Evolutionary conservation across 2,113 vertebrate genomes (phyloP).

Genomic region (Charadrius vociferus): DNA sequence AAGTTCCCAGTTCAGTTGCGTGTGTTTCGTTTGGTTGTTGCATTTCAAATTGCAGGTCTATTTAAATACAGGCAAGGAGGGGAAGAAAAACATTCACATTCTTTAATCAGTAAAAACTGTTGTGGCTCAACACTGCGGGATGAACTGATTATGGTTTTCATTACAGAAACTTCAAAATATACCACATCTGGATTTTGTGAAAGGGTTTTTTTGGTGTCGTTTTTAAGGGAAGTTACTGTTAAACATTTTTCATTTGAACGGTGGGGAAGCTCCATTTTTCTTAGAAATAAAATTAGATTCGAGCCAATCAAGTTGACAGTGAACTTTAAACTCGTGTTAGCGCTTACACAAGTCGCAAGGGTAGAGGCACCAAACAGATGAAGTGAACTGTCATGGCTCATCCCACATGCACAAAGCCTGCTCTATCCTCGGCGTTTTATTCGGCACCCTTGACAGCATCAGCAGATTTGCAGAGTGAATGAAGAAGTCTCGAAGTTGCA

Average conservation of each 20-base stretch:
- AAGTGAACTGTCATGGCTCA: accelerated
- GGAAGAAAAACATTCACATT: neutral
- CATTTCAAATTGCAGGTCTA: neutral
- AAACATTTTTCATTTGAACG: neutral
- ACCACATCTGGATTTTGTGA: neutral
- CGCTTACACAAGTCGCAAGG: neutral
- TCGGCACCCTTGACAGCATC: neutral
- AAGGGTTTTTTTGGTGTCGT: neutral
- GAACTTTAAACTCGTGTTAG: accelerated
- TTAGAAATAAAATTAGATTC: neutral
- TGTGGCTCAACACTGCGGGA: neutral
- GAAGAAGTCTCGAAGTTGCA: neutral
- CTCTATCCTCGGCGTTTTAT: neutral
- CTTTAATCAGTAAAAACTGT: neutral
- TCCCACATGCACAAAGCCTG: neutral
- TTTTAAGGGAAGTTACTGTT: neutral
- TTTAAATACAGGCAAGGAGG: neutral
- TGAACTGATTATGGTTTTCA: neutral
- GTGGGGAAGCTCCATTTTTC: neutral
- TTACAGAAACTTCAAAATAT: neutral
- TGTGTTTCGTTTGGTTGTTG: neutral
- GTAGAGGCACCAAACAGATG: neutral
- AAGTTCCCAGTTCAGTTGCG: neutral
- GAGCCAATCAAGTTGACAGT: neutral
- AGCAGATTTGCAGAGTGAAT: neutral